phyloP scores from a whole-genome alignment of 2,113 vertebrate species.

The Tichodroma muraria region DNA sequence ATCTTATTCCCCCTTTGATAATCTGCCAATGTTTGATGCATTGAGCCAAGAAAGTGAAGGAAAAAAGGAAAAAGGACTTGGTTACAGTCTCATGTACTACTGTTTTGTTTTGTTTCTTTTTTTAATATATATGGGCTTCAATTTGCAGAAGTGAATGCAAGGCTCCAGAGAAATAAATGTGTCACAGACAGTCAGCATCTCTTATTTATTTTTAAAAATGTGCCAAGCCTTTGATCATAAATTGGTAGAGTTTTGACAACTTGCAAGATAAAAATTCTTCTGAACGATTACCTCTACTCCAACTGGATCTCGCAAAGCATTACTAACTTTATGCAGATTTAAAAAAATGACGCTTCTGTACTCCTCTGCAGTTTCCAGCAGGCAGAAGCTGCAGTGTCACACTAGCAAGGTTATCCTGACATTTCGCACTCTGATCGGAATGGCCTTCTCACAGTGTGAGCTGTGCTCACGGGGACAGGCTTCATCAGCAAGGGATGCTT shows the following conservation, averaged over 20 bases:
- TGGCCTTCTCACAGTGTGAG: not conserved
- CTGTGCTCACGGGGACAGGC: not conserved
- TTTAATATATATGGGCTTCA: not conserved
- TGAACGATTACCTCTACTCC: not conserved
- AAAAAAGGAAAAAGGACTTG: not conserved
- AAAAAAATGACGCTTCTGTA: fast-evolving
- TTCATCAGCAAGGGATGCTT: not conserved
- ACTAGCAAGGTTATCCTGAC: not conserved
- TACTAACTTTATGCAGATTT: not conserved
- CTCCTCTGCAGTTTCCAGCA: not conserved
- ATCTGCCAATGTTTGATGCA: not conserved
- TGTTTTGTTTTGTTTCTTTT: not conserved
- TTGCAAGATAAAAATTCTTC: not conserved
- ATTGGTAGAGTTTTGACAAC: not conserved
- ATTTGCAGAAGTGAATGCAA: not conserved
- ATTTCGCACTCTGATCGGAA: not conserved
- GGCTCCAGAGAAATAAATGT: not conserved
- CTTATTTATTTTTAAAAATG: not conserved
- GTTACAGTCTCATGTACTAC: not conserved
- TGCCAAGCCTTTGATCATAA: not conserved
- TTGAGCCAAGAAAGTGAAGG: not conserved
- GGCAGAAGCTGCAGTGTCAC: not conserved
- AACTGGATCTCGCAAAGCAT: not conserved
- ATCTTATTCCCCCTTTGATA: not conserved
- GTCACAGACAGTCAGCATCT: not conserved